Evolutionary conservation across 2,797 vertebrate species (phyloP).

Genomic region (Ambastaia sidthimunki): DNA sequence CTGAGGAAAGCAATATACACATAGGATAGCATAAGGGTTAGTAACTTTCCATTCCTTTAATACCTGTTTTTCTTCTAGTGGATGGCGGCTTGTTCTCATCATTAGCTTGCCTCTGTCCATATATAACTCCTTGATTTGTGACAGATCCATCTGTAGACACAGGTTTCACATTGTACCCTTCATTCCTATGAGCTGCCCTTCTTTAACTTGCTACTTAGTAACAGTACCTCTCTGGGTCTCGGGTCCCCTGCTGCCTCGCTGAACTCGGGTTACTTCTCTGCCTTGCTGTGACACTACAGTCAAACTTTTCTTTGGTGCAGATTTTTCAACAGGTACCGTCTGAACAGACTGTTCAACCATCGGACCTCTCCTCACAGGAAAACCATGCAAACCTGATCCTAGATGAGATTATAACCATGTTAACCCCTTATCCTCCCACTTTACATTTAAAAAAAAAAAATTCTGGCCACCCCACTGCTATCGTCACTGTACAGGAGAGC

Average conservation of each 20-base stretch:
- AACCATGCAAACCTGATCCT: conserved; percentile 80
- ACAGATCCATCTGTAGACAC: conserved; percentile 37
- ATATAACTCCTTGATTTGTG: conserved; percentile 66
- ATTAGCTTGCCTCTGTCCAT: conserved; percentile 76
- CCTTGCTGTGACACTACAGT: conserved; percentile 64
- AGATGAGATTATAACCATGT: neutral
- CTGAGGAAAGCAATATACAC: no score
- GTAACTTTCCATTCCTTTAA: neutral
- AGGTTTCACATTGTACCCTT: neutral
- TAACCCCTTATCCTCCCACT: neutral
- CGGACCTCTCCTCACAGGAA: conserved; percentile 84
- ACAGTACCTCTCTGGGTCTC: conserved; percentile 63
- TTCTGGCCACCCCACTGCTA: no score
- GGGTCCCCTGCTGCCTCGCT: conserved; percentile 73
- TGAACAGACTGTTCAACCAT: conserved; percentile 98
- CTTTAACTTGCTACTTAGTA: conserved; percentile 62
- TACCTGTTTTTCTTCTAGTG: conserved; percentile 78
- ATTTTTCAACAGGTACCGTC: conserved; percentile 81
- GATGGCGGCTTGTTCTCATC: conserved; percentile 86
- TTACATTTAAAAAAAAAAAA: no score
- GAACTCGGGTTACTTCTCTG: conserved; percentile 69
- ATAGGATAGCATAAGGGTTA: neutral
- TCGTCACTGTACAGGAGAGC: no score
- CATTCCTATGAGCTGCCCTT: neutral
- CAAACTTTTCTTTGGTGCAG: conserved; percentile 71